These are phyloP conservation scores for Pogonocichla stellata DNA, from an alignment of 2,113 vertebrate species.

Conservation along the genomic window DNA sequence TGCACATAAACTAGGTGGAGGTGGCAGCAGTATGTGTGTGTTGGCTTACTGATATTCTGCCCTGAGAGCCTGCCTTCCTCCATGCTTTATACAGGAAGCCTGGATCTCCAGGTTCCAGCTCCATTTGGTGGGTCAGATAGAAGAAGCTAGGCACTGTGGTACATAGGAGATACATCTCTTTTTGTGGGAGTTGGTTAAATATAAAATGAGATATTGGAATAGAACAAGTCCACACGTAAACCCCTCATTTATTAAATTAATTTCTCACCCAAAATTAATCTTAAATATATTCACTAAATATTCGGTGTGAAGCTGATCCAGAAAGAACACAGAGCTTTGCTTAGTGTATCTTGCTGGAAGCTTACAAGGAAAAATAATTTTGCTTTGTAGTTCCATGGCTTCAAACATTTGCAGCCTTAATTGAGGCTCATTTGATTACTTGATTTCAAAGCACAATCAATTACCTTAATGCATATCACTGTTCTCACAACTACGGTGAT, in stretches of 20 bases:
- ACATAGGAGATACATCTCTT: neutral
- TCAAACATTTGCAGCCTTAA: slow-evolving; percentile 46
- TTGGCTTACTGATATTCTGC: neutral
- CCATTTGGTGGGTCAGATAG: neutral
- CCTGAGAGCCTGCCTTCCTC: neutral
- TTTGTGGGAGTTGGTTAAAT: neutral
- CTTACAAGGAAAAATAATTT: slow-evolving; percentile 10
- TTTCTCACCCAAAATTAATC: neutral
- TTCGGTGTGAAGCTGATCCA: neutral
- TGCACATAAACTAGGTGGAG: neutral
- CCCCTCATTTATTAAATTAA: neutral
- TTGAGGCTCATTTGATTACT: slow-evolving; percentile 63
- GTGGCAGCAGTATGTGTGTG: neutral
- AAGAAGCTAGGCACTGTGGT: neutral
- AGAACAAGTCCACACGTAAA: neutral
- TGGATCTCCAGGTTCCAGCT: neutral
- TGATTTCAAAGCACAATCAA: slow-evolving; percentile 63
- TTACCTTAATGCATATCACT: slow-evolving; percentile 58
- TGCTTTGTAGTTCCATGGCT: neutral
- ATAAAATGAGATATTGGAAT: neutral
- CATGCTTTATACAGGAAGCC: neutral
- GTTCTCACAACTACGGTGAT: slow-evolving; percentile 35
- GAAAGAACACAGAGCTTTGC: neutral
- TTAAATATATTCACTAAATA: neutral
- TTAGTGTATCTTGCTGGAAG: neutral